Percentiles rank a stretch among this genome's conserved stretches.
phyloP scores from a whole-genome alignment of 2,888 invertebrate genomes.

The Phragmatobia fuliginosa region DNA sequence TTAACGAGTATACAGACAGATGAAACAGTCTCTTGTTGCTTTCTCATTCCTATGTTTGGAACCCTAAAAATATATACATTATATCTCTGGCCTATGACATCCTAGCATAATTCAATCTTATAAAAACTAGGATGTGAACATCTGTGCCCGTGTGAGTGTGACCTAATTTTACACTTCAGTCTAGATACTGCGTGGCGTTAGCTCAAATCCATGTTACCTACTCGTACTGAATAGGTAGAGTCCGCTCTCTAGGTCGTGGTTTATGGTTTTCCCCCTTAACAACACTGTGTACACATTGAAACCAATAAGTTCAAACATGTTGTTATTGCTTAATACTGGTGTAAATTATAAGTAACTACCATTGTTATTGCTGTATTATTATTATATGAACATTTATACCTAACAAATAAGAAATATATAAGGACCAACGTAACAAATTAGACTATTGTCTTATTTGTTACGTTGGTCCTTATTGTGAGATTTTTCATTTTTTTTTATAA shows the following conservation, averaged over 20 bases:
- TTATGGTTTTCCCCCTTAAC: conserved; percentile 21
- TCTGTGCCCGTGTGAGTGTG: conserved; percentile 38
- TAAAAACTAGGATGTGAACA: conserved; percentile 44
- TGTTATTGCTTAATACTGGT: neutral
- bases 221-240: conserved; percentile 14
- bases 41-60: neutral
- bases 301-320: neutral
- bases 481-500: neutral
- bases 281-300: neutral
- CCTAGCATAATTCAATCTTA: conserved; percentile 31
- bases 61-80: neutral
- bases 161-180: conserved; percentile 55
- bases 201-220: conserved; percentile 32
- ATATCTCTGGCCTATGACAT: neutral
- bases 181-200: conserved; percentile 46
- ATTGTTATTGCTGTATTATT: neutral
- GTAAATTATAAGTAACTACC: neutral
- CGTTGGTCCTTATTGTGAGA: neutral
- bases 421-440: too few species aligned
- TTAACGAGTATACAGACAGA: neutral
- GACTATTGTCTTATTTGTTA: neutral
- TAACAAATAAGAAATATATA: too few species aligned
- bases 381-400: too few species aligned
- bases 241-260: conserved; percentile 28
- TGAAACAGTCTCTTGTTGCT: neutral